Percentiles rank a stretch among this genome's conserved stretches.
Conservation (phyloP, 1,140 invertebrate species). For the Agrilus planipennis region DNA sequence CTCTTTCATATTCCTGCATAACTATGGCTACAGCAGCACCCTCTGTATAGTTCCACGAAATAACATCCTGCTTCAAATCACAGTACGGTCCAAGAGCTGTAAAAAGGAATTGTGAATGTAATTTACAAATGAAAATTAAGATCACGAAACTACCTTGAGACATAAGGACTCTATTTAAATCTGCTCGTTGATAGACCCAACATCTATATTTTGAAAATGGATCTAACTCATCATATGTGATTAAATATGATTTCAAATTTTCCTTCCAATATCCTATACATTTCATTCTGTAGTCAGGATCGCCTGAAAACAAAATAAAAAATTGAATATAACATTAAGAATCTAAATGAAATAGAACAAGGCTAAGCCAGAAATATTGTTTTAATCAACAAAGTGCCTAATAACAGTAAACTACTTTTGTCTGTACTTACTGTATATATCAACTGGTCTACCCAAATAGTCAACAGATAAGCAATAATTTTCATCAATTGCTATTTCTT, state of each 20-base stretch:
- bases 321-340: background rate
- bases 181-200: slow-evolving; percentile 94
- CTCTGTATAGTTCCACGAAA: slow-evolving; percentile 74
- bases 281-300: slow-evolving; percentile 92
- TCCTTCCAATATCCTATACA: slow-evolving; percentile 98
- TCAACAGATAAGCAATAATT: slow-evolving; percentile 94
- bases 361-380: background rate
- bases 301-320: slow-evolving; percentile 43
- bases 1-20: slow-evolving; percentile 85
- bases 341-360: too few relatives aligned
- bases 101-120: slow-evolving; percentile 16
- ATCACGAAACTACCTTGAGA: slow-evolving; percentile 45
- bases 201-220: slow-evolving; percentile 92
- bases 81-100: slow-evolving; percentile 79
- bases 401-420: too few relatives aligned
- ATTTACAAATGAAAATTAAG: background rate
- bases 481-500: slow-evolving; percentile 85
- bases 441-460: slow-evolving; percentile 81
- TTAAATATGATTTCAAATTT: slow-evolving; percentile 92
- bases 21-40: slow-evolving; percentile 83
- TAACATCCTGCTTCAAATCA: slow-evolving; percentile 80
- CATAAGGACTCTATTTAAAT: slow-evolving; percentile 82
- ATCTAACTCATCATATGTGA: slow-evolving; percentile 94
- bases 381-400: too few relatives aligned
- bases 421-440: slow-evolving; percentile 70